Evolutionary conservation across 2,888 invertebrate genomes (phyloP).

Genomic region (Osedax frankpressi): DNA sequence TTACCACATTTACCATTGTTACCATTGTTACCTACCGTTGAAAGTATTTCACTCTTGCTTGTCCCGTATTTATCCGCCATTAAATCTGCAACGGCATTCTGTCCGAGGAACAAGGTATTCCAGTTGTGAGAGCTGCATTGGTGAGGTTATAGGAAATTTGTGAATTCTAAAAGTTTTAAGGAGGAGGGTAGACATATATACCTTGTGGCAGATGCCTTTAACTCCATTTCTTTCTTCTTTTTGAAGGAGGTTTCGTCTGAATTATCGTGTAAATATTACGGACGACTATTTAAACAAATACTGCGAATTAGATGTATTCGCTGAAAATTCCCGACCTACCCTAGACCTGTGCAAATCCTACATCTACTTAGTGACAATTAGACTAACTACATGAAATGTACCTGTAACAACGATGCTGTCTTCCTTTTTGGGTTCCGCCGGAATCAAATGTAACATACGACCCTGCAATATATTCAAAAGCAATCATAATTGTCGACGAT

Average conservation of each 20-base stretch:
- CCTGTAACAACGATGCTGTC: conserved; percentile 50
- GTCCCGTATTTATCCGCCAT: conserved; percentile 71
- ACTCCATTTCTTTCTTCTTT: conserved; percentile 62
- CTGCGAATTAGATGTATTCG: too few relatives aligned
- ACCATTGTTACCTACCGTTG: too few relatives aligned
- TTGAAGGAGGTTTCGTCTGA: conserved; percentile 61
- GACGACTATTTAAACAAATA: too few relatives aligned
- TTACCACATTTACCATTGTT: too few relatives aligned
- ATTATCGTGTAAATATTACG: too few relatives aligned
- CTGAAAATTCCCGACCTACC: too few relatives aligned
- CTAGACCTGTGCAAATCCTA: too few relatives aligned
- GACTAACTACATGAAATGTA: too few relatives aligned
- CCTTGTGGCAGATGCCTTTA: conserved; percentile 57
- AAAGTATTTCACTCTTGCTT: conserved; percentile 64
- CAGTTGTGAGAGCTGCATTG: conserved; percentile 60
- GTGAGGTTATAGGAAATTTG: too few relatives aligned
- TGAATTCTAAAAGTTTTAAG: too few relatives aligned
- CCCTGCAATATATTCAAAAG: conserved; percentile 57
- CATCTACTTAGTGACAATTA: too few relatives aligned
- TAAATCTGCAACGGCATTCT: conserved; percentile 81
- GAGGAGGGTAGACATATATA: conserved; percentile 19
- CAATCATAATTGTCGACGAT: too few relatives aligned
- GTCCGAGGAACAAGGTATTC: conserved; percentile 85
- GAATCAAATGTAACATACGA: conserved; percentile 79
- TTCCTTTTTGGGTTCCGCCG: conserved; percentile 61